A percentile compares a stretch with the other conserved stretches of the same genome.
These are phyloP conservation scores for Pantherophis guttatus DNA, from an alignment of 2,113 vertebrate species.

Conservation along the genomic window DNA sequence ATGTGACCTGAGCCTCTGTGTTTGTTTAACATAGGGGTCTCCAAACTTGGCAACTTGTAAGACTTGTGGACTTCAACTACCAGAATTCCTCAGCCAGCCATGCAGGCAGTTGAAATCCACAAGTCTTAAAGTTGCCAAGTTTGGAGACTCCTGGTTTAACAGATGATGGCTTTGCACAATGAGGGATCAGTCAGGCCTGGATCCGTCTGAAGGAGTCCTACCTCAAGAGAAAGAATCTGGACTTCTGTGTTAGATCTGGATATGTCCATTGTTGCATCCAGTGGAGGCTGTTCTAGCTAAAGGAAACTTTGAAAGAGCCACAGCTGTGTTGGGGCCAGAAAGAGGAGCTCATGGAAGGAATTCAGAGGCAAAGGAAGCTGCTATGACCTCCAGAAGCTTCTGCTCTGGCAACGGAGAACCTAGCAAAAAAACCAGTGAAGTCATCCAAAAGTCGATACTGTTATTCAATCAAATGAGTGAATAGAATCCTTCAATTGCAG, in stretches of 20 bases:
- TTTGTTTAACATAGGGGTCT: neutral
- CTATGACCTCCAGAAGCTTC: neutral
- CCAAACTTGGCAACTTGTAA: neutral
- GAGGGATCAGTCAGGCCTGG: neutral
- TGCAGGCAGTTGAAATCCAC: neutral
- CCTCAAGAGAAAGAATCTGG: neutral
- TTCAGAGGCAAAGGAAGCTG: neutral
- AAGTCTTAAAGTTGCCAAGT: neutral
- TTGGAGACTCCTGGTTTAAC: neutral
- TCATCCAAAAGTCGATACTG: neutral
- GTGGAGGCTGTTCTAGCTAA: neutral
- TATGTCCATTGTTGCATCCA: neutral
- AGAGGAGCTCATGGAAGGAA: neutral
- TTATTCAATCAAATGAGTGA: slow-evolving; percentile 1
- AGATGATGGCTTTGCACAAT: neutral
- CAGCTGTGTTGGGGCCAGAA: neutral
- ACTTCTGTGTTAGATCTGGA: neutral
- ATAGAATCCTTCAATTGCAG: neutral
- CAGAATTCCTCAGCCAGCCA: neutral
- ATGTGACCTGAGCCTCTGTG: neutral
- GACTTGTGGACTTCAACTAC: neutral
- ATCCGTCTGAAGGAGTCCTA: neutral
- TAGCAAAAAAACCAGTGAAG: neutral
- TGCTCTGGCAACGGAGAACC: neutral
- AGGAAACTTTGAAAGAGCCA: neutral